Conservation (phyloP, 2,888 invertebrate species). For the Pherbina coryleti region DNA sequence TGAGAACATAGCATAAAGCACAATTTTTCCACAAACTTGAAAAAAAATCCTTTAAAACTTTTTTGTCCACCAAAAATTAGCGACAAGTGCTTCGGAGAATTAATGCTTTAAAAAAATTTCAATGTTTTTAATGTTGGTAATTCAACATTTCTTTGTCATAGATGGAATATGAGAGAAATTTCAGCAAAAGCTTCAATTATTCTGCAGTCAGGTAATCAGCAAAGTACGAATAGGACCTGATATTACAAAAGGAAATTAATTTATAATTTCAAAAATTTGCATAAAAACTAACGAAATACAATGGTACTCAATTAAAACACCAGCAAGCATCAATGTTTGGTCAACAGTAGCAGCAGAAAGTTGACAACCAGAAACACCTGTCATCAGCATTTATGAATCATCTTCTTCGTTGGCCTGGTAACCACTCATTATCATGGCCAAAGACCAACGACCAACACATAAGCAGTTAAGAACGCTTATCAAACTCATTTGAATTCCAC, state of each 20-base stretch:
- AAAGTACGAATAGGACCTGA: neutral
- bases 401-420: neutral
- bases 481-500: slow-evolving; percentile 11
- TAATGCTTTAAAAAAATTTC: too few relatives aligned
- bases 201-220: slow-evolving; percentile 18
- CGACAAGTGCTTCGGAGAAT: too few relatives aligned
- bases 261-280: slow-evolving; percentile 10
- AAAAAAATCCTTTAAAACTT: too few relatives aligned
- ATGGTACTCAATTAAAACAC: neutral
- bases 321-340: neutral
- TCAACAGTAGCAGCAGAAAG: slow-evolving; percentile 3
- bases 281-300: slow-evolving; percentile 16
- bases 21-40: too few relatives aligned
- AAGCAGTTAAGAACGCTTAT: slow-evolving; percentile 22
- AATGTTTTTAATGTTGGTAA: too few relatives aligned
- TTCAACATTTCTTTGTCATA: too few relatives aligned
- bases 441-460: neutral
- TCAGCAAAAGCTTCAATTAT: neutral
- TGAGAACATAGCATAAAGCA: too few relatives aligned
- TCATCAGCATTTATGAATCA: slow-evolving; percentile 17
- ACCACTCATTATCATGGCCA: too few relatives aligned
- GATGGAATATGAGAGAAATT: too few relatives aligned
- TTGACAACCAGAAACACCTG: slow-evolving; percentile 9
- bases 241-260: neutral
- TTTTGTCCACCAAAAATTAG: too few relatives aligned